Conservation (phyloP, 2,797 vertebrate species). For the Iguana delicatissima region DNA sequence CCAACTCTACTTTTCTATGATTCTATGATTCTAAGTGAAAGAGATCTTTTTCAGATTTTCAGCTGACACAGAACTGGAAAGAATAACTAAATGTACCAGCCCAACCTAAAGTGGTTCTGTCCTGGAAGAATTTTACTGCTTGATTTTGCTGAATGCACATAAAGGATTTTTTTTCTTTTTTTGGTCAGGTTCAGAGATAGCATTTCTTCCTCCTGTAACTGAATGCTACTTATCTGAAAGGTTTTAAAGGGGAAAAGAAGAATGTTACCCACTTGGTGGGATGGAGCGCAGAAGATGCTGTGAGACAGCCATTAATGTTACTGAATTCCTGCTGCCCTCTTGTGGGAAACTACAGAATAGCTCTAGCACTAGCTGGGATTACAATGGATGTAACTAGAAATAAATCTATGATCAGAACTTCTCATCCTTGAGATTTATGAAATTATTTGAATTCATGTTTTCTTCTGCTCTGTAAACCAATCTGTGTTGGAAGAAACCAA, state of each 20-base stretch:
- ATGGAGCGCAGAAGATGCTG: background rate
- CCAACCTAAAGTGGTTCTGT: background rate
- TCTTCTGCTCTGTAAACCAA: too few relatives aligned
- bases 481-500: too few relatives aligned
- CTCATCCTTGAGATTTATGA: background rate
- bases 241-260: too few relatives aligned
- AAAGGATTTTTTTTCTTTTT: too few relatives aligned
- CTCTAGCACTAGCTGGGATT: background rate
- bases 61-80: too few relatives aligned
- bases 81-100: background rate
- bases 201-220: too few relatives aligned
- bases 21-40: too few relatives aligned
- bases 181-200: background rate
- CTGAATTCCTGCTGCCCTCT: slow-evolving; percentile 47
- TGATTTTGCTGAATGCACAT: background rate
- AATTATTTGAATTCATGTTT: too few relatives aligned
- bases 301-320: background rate
- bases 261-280: background rate
- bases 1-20: too few relatives aligned
- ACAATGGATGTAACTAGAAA: background rate
- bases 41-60: too few relatives aligned
- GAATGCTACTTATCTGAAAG: background rate
- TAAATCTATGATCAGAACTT: background rate
- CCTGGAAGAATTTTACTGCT: background rate
- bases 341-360: slow-evolving; percentile 36